phyloP scores from a whole-genome alignment of 2,888 invertebrate species.

The Limnephilus marmoratus region DNA sequence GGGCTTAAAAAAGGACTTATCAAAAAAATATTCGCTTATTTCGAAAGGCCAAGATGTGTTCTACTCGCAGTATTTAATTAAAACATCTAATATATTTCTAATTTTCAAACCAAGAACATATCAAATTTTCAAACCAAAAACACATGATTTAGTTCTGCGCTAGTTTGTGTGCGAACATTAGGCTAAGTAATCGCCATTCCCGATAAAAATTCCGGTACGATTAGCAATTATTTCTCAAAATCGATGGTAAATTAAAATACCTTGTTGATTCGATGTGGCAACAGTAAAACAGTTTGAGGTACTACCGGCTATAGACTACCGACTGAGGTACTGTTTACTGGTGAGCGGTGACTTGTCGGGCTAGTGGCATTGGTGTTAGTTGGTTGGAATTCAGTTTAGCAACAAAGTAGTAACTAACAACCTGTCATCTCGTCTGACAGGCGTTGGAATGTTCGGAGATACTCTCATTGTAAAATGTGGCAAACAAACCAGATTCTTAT shows the following conservation, averaged over 20 bases:
- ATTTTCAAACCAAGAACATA: too few relatives aligned
- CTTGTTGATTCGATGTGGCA: slow-evolving; percentile 14
- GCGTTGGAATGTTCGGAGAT: slow-evolving; percentile 42
- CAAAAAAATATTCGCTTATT: too few relatives aligned
- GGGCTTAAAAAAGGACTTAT: too few relatives aligned
- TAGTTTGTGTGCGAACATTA: not conserved
- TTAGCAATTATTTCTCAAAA: slow-evolving; percentile 14
- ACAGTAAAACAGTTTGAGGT: not conserved
- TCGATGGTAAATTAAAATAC: slow-evolving; percentile 26
- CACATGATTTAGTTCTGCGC: not conserved
- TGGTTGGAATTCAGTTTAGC: slow-evolving; percentile 40
- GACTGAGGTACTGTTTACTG: too few relatives aligned
- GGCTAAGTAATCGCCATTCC: not conserved
- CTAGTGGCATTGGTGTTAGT: slow-evolving; percentile 16
- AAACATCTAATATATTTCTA: too few relatives aligned
- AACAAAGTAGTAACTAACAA: not conserved
- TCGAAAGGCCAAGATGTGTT: too few relatives aligned
- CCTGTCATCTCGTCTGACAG: slow-evolving; percentile 43
- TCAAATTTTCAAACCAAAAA: too few relatives aligned
- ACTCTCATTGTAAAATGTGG: slow-evolving; percentile 37
- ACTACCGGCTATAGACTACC: too few relatives aligned
- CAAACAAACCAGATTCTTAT: slow-evolving; percentile 47
- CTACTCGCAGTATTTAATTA: too few relatives aligned
- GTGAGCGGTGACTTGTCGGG: not conserved
- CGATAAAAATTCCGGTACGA: slow-evolving; percentile 2